Base-by-base conservation (phyloP, 2,888 invertebrate species). In the Nephrocerus scutellatus region DNA sequence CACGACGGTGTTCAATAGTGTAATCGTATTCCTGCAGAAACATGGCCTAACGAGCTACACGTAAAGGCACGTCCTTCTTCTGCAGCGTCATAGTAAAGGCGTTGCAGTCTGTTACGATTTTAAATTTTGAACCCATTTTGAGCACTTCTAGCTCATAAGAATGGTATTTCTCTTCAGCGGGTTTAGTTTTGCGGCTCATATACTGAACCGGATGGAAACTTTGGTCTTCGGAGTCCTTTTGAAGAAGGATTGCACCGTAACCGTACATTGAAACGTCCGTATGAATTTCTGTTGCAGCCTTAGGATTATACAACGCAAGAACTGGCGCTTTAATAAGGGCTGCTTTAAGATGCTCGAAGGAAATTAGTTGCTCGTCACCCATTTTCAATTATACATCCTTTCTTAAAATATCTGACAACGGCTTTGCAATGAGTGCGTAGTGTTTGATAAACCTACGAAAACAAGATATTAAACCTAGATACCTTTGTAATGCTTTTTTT, bases 71-170 rank as follows among this genome's bases (percentile, higher is more conserved):
- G 13, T 55, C 52, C 32, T 44, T 54, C 39, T 64, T 64, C 1
- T 47, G 24, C 47, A 62, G 50, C 0, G 59, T 59, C 41, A 42
- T 51, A 8, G 54, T 41, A 35, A 62, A 59, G 5, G 57, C 55
- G n/a, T 46, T 36, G 30, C 59, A 62, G 39, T 61, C 59, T 1
- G 56, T 58, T 6, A 57, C 43, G 15, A 60, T 54, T 37, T 51
- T 59, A 29, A 59, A 56, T 14, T 44, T 36, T 13, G 32, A 36
- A 2, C 55, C 59, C 3, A 50, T 32, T 1, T 47, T 49, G 8
- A 49, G 20, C 0, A 46, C 46, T 20, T 53, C 44, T 4, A 56
- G 20, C 26, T 55, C 50, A n/a, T 56, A 56, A 41, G 42, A 41
- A 8, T 40, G 33, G 16, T 41, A 50, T 9, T 43, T 45, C 10